These are phyloP conservation scores for Cassiopea xamachana DNA, from an alignment of 30 jellyfish, hydroid and myxozoan species.

Conservation along the genomic window DNA sequence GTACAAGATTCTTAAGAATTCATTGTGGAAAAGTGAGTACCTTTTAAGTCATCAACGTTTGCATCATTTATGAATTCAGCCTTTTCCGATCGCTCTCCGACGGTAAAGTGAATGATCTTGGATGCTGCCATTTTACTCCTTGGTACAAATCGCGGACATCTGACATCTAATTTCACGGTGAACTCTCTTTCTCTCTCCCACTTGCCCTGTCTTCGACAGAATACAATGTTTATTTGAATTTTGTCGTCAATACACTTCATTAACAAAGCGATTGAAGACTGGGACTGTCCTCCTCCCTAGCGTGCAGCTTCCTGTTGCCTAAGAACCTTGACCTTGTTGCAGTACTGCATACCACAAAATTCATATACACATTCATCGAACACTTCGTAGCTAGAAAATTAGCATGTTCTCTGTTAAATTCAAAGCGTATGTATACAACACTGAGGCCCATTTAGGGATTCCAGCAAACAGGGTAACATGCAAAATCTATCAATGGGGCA, in stretches of 20 bases:
- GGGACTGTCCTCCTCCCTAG: slow-evolving; percentile 19
- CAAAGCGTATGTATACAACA: too few relatives aligned
- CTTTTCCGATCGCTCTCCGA: slow-evolving; percentile 79
- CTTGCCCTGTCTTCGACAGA: neutral
- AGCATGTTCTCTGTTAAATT: too few relatives aligned
- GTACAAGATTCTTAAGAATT: too few relatives aligned
- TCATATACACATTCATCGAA: too few relatives aligned
- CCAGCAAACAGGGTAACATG: too few relatives aligned
- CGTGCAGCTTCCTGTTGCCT: neutral
- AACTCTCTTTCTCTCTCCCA: neutral
- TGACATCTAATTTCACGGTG: neutral
- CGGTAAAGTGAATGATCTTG: slow-evolving; percentile 81
- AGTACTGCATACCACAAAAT: neutral
- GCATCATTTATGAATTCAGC: slow-evolving; percentile 94
- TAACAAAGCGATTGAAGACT: neutral
- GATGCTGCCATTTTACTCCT: slow-evolving; percentile 64
- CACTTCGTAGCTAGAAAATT: too few relatives aligned
- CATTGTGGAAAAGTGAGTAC: slow-evolving; percentile 11
- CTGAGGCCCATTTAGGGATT: too few relatives aligned
- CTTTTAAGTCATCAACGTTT: slow-evolving; percentile 87
- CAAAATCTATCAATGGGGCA: too few relatives aligned
- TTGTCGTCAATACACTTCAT: neutral
- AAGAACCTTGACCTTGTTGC: neutral
- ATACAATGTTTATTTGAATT: neutral
- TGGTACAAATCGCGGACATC: neutral